phyloP scores from a whole-genome alignment of 2,888 invertebrate genomes.

The Lepeophtheirus nordmannii region DNA sequence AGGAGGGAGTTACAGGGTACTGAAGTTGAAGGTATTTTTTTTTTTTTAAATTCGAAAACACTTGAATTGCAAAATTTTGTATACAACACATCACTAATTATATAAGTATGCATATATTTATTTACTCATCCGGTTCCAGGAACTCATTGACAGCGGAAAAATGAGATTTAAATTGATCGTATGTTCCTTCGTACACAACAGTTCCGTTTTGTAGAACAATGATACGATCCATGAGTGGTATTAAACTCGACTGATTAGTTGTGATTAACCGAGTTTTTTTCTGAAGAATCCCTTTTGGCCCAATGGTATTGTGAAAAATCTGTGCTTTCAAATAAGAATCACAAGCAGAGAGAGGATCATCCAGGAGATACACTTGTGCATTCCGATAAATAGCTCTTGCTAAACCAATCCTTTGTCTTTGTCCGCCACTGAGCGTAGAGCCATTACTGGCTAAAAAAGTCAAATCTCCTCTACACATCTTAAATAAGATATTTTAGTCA shows the following conservation, averaged over 20 bases:
- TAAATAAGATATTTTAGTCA: not conserved
- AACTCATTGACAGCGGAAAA: not conserved
- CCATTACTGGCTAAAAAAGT: constrained; percentile 10
- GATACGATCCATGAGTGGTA: constrained; percentile 1
- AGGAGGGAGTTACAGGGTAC: no score
- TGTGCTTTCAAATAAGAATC: constrained; percentile 3
- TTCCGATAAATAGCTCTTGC: constrained; percentile 12
- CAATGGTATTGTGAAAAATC: constrained; percentile 8
- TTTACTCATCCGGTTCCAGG: not conserved
- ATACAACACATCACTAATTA: not conserved
- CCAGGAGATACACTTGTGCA: constrained; percentile 10
- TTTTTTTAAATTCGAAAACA: no score
- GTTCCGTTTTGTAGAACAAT: constrained; percentile 1
- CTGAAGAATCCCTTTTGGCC: not conserved
- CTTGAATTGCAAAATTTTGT: no score
- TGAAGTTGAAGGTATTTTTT: no score
- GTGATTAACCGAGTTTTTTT: constrained; percentile 12
- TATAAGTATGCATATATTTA: not conserved
- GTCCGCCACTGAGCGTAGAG: constrained; percentile 9
- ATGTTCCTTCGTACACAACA: not conserved
- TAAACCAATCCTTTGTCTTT: constrained; percentile 11
- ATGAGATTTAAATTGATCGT: not conserved
- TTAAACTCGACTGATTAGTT: not conserved
- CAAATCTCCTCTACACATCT: constrained; percentile 9
- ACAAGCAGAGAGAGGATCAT: constrained; percentile 15